Percentiles rank a stretch among this genome's conserved stretches.
Conservation (phyloP, 2,888 invertebrate genomes). For the Parnassius apollo region DNA sequence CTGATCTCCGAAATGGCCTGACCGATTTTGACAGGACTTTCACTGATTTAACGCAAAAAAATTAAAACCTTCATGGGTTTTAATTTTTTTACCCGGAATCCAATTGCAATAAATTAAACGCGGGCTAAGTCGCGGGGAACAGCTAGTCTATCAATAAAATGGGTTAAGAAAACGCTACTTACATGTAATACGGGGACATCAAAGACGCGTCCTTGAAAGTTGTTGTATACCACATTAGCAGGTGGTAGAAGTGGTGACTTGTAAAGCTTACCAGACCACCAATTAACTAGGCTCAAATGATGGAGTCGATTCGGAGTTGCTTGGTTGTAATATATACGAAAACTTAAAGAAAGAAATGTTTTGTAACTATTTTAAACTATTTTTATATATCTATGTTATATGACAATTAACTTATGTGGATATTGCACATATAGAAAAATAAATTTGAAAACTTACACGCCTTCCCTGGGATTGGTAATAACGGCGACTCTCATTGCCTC, state of each 20-base stretch:
- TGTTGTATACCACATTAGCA: constrained; percentile 81
- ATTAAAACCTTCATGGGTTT: too few species aligned
- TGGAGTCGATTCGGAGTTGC: constrained; percentile 81
- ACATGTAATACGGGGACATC: constrained; percentile 88
- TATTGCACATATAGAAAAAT: too few species aligned
- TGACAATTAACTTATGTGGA: too few species aligned
- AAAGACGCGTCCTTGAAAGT: constrained; percentile 84
- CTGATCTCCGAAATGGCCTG: too few species aligned
- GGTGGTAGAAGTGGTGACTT: constrained; percentile 84
- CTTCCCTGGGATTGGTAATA: constrained; percentile 83
- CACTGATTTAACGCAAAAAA: too few species aligned
- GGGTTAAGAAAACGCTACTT: constrained; percentile 19
- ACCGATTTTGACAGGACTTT: too few species aligned
- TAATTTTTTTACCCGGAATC: too few species aligned
- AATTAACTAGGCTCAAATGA: constrained; percentile 84
- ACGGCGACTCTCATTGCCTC: constrained; percentile 83
- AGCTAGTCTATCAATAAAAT: too few species aligned
- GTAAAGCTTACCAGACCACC: constrained; percentile 86
- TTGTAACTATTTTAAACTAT: too few species aligned
- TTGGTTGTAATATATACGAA: constrained; percentile 87
- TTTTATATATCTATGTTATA: too few species aligned
- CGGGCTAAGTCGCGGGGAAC: too few species aligned
- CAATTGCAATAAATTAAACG: too few species aligned
- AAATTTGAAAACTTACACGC: constrained; percentile 73
- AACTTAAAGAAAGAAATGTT: not conserved